phyloP scores from a whole-genome alignment of 2,888 invertebrate genomes.

The Caenorhabditis virilis region DNA sequence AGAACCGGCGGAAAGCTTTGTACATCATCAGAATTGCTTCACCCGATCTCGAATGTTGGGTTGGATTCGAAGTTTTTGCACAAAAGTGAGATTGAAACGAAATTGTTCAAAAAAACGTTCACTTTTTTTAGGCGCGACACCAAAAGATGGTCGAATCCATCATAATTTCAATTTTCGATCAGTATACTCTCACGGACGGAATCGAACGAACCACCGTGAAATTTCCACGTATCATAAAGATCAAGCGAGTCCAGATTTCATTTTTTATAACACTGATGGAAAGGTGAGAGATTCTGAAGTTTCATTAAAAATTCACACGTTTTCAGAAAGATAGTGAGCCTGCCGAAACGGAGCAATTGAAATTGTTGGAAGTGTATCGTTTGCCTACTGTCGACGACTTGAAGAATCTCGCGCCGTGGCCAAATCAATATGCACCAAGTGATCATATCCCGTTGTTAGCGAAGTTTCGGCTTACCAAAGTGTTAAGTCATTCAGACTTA shows the following conservation, averaged over 20 bases:
- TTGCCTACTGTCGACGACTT: slow-evolving; percentile 11
- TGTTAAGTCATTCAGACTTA: background rate
- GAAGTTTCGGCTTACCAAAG: slow-evolving; percentile 21
- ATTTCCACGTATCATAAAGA: slow-evolving; percentile 57
- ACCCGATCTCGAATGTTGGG: background rate
- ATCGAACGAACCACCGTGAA: slow-evolving; percentile 11
- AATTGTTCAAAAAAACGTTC: background rate
- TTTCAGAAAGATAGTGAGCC: slow-evolving; percentile 4
- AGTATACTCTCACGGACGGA: slow-evolving; percentile 10
- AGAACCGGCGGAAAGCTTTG: slow-evolving; percentile 8
- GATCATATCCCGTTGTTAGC: slow-evolving; percentile 52
- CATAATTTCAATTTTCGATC: slow-evolving; percentile 32
- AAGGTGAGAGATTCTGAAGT: background rate
- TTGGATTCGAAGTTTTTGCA: background rate
- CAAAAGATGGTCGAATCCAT: slow-evolving; percentile 7
- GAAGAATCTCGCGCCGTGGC: slow-evolving; percentile 22
- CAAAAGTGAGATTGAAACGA: background rate
- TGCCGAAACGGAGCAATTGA: slow-evolving; percentile 4
- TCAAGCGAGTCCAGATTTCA: slow-evolving; percentile 57
- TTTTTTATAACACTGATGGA: slow-evolving; percentile 49
- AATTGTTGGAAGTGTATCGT: background rate
- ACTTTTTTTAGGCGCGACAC: background rate
- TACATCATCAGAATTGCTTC: background rate
- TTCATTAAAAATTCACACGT: background rate
- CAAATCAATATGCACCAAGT: slow-evolving; percentile 44